These are phyloP conservation scores for Drosophila novamexicana DNA, from an alignment of 1,140 invertebrate species.

Conservation along the genomic window DNA sequence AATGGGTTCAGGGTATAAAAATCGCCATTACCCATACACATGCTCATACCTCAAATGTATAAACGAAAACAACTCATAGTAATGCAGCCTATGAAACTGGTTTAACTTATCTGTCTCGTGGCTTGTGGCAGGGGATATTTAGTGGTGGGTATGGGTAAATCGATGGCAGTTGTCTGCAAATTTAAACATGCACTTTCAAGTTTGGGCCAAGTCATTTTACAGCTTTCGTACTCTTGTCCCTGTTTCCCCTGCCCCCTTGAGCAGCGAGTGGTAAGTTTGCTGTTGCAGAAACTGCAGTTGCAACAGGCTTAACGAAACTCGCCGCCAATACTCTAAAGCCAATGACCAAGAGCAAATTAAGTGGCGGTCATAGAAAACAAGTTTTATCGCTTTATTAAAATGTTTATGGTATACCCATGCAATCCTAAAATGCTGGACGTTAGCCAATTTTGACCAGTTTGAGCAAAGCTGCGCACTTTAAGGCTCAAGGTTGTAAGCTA, in stretches of 20 bases:
- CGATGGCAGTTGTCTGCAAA: conserved; percentile 72
- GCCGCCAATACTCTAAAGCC: conserved; percentile 57
- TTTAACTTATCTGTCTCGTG: conserved; percentile 50
- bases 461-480: too few relatives aligned
- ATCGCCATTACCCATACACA: background rate
- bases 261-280: conserved; percentile 37
- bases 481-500: too few relatives aligned
- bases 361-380: conserved; percentile 64
- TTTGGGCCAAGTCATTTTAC: conserved; percentile 36
- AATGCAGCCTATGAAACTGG: conserved; percentile 61
- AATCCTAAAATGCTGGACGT: background rate
- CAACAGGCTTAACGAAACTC: conserved; percentile 28
- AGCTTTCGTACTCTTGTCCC: conserved; percentile 23
- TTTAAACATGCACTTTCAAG: conserved; percentile 74
- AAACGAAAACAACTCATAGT: conserved; percentile 11
- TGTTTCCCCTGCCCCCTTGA: background rate
- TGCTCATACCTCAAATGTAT: background rate
- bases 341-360: conserved; percentile 79
- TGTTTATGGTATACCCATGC: background rate
- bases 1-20: too few relatives aligned
- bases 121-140: conserved; percentile 1
- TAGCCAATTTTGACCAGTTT: conserved; percentile 5
- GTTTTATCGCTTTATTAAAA: conserved; percentile 61
- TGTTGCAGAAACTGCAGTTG: conserved; percentile 35
- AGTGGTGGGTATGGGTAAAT: conserved; percentile 46